Conservation (phyloP, 2,888 invertebrate genomes). For the Apodemia hepburni region DNA sequence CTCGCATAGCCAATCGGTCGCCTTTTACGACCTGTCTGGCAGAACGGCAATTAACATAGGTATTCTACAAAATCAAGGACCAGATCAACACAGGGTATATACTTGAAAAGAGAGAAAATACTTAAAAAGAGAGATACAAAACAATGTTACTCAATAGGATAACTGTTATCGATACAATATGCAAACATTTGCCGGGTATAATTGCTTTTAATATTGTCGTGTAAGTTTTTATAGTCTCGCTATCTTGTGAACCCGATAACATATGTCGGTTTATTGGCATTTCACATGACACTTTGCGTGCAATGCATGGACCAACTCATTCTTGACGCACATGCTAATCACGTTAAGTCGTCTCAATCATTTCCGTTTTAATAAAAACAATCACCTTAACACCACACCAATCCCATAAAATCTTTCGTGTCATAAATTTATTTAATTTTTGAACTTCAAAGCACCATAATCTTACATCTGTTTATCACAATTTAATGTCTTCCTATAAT, state of each 20-base stretch:
- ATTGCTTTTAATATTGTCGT: background rate
- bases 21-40: too few species aligned
- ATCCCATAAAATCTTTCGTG: slow-evolving; percentile 2
- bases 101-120: too few species aligned
- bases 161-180: background rate
- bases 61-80: too few species aligned
- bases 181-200: background rate
- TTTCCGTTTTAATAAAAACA: background rate
- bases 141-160: background rate
- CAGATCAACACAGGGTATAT: too few species aligned
- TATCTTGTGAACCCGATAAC: slow-evolving; percentile 16
- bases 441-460: background rate
- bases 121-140: too few species aligned
- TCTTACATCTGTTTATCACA: background rate
- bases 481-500: background rate
- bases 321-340: slow-evolving; percentile 13
- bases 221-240: background rate
- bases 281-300: slow-evolving; percentile 13
- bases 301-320: background rate
- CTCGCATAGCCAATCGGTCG: too few species aligned
- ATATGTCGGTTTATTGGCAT: slow-evolving; percentile 1
- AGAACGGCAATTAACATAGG: too few species aligned
- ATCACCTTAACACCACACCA: slow-evolving; percentile 7
- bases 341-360: background rate
- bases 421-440: background rate